Evolutionary conservation across 2,797 vertebrate species (phyloP).

Genomic region (Eulemur mongoz): DNA sequence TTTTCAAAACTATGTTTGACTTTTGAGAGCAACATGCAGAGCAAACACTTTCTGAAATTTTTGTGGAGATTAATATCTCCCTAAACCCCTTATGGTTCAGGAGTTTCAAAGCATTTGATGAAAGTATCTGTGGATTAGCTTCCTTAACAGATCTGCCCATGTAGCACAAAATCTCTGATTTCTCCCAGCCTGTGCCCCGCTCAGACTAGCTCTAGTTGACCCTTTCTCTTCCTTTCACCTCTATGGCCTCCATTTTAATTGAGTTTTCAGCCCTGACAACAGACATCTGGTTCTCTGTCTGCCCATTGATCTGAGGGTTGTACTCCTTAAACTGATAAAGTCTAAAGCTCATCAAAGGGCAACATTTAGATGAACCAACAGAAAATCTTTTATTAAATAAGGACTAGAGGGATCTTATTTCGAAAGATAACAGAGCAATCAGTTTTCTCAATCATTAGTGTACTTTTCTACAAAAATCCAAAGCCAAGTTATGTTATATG

Average conservation of each 20-base stretch:
- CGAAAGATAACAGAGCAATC: conserved; percentile 48
- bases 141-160: background rate
- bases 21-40: background rate
- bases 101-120: conserved; percentile 30
- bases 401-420: background rate
- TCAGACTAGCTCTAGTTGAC: background rate
- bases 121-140: conserved; percentile 17
- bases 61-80: background rate
- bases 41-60: background rate
- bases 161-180: background rate
- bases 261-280: conserved; percentile 56
- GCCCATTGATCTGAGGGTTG: conserved; percentile 49
- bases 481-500: background rate
- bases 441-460: conserved; percentile 2
- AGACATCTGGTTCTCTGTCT: conserved; percentile 49
- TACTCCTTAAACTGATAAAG: conserved; percentile 44
- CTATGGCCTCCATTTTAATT: conserved; percentile 58
- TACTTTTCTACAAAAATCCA: background rate
- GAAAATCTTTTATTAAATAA: conserved; percentile 54
- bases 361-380: conserved; percentile 59
- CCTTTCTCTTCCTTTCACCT: background rate
- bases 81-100: background rate
- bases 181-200: background rate
- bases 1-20: background rate
- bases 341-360: conserved; percentile 52